Percentiles rank a stretch among this genome's conserved stretches.
Conservation (phyloP, 1,140 invertebrate genomes). For the Drosophila bipectinata region DNA sequence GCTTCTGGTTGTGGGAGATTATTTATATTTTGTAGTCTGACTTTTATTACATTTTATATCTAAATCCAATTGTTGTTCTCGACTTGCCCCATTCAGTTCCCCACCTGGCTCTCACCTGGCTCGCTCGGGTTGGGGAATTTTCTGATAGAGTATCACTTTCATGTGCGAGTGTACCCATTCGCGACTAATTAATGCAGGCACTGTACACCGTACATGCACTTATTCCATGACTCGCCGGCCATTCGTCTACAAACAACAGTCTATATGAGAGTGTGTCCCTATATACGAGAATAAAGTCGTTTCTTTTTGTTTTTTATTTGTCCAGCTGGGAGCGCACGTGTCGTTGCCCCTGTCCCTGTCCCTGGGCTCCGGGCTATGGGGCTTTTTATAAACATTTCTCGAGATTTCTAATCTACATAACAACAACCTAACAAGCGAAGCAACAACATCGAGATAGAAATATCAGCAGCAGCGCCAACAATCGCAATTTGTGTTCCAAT, state of each 20-base stretch:
- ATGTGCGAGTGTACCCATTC: slow-evolving; percentile 1
- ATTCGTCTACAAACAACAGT: slow-evolving; percentile 4
- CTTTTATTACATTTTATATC: slow-evolving; percentile 3
- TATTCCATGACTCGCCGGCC: slow-evolving; percentile 20
- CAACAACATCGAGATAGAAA: slow-evolving; percentile 16
- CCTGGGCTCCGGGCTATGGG: neutral
- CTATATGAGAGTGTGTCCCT: neutral
- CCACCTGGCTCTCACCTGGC: neutral
- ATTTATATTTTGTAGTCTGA: neutral
- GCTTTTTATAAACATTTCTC: slow-evolving; percentile 53
- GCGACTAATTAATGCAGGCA: slow-evolving; percentile 45
- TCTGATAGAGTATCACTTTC: slow-evolving; percentile 3
- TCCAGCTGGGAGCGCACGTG: slow-evolving; percentile 60
- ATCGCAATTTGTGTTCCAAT: slow-evolving; percentile 51
- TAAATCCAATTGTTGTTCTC: slow-evolving; percentile 3
- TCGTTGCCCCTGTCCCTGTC: slow-evolving; percentile 39
- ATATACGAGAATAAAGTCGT: slow-evolving; percentile 3
- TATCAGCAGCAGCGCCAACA: slow-evolving; percentile 40
- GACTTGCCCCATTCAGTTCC: neutral
- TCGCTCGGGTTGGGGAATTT: neutral
- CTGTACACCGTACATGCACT: slow-evolving; percentile 27
- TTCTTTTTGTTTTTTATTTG: slow-evolving; percentile 41
- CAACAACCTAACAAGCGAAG: slow-evolving; percentile 10
- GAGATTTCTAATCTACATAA: slow-evolving; percentile 63
- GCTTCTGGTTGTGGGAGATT: neutral